Percentiles rank a stretch among this genome's conserved stretches.
Conservation (phyloP, 2,888 invertebrate genomes). For the Trichogramma evanescens region DNA sequence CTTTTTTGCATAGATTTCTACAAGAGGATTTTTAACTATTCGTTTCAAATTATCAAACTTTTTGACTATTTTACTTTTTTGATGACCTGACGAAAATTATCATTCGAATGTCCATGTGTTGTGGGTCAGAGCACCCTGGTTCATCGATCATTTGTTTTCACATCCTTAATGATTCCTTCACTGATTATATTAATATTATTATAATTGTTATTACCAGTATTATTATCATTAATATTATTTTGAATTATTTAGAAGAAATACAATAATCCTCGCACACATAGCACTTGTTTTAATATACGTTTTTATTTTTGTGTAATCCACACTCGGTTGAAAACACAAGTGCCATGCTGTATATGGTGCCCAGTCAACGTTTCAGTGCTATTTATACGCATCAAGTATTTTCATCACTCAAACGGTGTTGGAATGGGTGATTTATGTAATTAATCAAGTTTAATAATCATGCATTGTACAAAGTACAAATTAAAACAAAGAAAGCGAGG, state of each 20-base stretch:
- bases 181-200: too few relatives aligned
- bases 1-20: constrained; percentile 9
- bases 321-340: constrained; percentile 9
- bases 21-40: constrained; percentile 1
- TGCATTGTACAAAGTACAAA: constrained; percentile 3
- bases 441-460: not conserved
- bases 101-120: constrained; percentile 45
- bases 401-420: constrained; percentile 19
- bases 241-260: too few relatives aligned
- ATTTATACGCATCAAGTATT: not conserved
- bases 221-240: too few relatives aligned
- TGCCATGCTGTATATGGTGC: constrained; percentile 15
- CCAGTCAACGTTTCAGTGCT: constrained; percentile 14
- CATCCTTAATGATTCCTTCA: constrained; percentile 15
- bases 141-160: constrained; percentile 11
- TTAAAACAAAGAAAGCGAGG: not conserved
- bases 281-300: too few relatives aligned
- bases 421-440: constrained; percentile 13
- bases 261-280: too few relatives aligned
- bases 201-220: too few relatives aligned
- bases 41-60: not conserved
- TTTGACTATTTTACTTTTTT: constrained; percentile 22
- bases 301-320: constrained; percentile 14
- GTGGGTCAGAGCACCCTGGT: constrained; percentile 48
- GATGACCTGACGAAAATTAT: constrained; percentile 24